These are phyloP conservation scores for Leucoraja ocellata DNA, from an alignment of 2,797 vertebrate species.

Conservation along the genomic window DNA sequence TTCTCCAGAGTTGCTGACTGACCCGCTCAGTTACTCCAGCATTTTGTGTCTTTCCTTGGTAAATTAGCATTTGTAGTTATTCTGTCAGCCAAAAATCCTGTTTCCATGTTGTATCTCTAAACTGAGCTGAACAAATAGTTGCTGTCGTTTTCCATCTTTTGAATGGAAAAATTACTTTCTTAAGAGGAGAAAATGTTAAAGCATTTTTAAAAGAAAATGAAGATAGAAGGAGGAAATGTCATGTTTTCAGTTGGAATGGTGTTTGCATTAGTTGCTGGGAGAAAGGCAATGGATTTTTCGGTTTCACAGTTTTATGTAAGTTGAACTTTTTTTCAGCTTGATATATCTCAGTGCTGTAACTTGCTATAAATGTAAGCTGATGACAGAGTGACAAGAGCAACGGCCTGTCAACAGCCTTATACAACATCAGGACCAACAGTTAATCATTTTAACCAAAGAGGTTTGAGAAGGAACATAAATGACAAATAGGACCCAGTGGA, in stretches of 20 bases:
- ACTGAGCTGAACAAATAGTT: no score
- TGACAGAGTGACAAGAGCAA: background rate
- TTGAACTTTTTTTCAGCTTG: background rate
- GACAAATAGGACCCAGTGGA: background rate
- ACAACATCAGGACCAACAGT: background rate
- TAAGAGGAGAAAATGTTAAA: background rate
- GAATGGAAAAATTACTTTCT: background rate
- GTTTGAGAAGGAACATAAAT: background rate
- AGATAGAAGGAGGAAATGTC: background rate
- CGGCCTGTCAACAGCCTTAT: background rate
- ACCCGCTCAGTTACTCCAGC: no score
- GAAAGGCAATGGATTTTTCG: background rate
- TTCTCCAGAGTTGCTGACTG: no score
- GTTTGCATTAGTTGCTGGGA: no score
- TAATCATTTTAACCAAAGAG: background rate
- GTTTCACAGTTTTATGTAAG: background rate
- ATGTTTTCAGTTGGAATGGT: no score
- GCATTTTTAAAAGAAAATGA: background rate
- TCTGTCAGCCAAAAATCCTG: no score
- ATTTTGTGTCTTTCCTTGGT: no score
- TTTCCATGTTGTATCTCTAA: no score
- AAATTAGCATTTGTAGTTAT: no score
- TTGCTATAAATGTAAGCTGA: background rate
- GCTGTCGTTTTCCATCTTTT: background rate
- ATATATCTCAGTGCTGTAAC: background rate